phyloP scores from a whole-genome alignment of 2,888 invertebrate species.

The Drosophila borealis region DNA sequence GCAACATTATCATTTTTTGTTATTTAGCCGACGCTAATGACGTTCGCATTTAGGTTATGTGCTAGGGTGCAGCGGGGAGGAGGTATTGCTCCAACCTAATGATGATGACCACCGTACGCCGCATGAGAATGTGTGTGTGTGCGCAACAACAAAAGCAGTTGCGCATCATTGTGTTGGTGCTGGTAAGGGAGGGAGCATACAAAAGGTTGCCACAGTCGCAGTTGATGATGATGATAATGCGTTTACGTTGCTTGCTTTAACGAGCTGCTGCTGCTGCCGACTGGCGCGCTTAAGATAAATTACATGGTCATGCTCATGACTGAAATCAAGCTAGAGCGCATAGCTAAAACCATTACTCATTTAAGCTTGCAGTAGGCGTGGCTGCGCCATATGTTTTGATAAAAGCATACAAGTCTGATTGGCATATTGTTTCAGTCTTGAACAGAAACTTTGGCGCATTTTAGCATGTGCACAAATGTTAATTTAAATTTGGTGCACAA shows the following conservation, averaged over 20 bases:
- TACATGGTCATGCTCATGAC: slow-evolving; percentile 66
- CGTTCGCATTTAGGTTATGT: slow-evolving; percentile 70
- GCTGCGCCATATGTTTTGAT: slow-evolving; percentile 13
- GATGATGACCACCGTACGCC: slow-evolving; percentile 80
- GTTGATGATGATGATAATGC: slow-evolving; percentile 79
- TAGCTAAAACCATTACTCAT: slow-evolving; percentile 53
- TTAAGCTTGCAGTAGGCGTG: slow-evolving; percentile 32
- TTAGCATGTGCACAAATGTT: slow-evolving; percentile 2
- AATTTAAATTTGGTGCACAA: slow-evolving; percentile 38
- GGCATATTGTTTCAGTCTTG: slow-evolving; percentile 6
- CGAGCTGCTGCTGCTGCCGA: slow-evolving; percentile 57
- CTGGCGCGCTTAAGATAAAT: slow-evolving; percentile 69
- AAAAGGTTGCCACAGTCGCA: slow-evolving; percentile 44
- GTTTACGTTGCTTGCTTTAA: slow-evolving; percentile 72
- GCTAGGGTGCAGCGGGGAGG: slow-evolving; percentile 25
- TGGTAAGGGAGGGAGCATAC: slow-evolving; percentile 23
- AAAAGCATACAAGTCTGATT: slow-evolving; percentile 13
- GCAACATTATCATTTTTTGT: slow-evolving; percentile 80
- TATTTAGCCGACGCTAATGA: slow-evolving; percentile 81
- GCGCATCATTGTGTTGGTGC: slow-evolving; percentile 46
- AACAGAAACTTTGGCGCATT: slow-evolving; percentile 1
- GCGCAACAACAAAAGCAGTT: slow-evolving; percentile 64
- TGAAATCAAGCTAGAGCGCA: slow-evolving; percentile 44
- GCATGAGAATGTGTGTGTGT: slow-evolving; percentile 31
- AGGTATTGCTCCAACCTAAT: slow-evolving; percentile 71